Percentiles rank a stretch among this genome's conserved stretches.
Conservation (phyloP, 2,888 invertebrate species). For the Microctonus hyperodae region DNA sequence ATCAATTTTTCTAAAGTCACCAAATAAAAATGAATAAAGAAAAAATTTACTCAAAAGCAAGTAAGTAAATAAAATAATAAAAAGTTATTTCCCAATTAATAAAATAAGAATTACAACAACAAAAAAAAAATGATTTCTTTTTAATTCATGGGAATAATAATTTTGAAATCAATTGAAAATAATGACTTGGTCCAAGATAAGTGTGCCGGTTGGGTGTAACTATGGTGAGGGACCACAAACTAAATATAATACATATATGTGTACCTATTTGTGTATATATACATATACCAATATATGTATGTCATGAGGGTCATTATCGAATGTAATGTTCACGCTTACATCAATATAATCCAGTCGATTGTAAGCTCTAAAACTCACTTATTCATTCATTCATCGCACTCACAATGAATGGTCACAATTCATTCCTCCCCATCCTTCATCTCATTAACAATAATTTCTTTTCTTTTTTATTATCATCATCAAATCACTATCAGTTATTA, state of each 20-base stretch:
- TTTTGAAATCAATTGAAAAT: background rate
- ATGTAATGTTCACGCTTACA: slow-evolving; percentile 5
- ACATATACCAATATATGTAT: background rate
- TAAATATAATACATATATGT: too few relatives aligned
- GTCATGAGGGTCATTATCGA: slow-evolving; percentile 22
- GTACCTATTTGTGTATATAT: too few relatives aligned
- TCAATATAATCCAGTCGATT: slow-evolving; percentile 11
- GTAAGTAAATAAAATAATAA: too few relatives aligned
- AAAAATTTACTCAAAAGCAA: too few relatives aligned
- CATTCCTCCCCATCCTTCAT: background rate
- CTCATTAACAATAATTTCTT: slow-evolving; percentile 2
- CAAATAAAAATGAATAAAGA: background rate
- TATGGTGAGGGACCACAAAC: slow-evolving; percentile 11
- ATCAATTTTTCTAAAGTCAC: background rate
- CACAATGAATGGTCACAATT: background rate
- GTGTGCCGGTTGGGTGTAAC: background rate
- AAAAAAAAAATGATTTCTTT: background rate
- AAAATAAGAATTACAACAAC: too few relatives aligned
- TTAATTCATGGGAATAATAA: background rate
- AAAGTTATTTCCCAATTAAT: too few relatives aligned
- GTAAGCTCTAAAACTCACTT: background rate
- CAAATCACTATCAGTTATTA: background rate
- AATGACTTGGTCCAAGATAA: background rate
- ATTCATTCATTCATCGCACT: slow-evolving; percentile 5
- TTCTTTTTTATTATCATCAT: background rate